phyloP scores from a whole-genome alignment of 2,113 vertebrate species.

The Scartelaos histophorus region DNA sequence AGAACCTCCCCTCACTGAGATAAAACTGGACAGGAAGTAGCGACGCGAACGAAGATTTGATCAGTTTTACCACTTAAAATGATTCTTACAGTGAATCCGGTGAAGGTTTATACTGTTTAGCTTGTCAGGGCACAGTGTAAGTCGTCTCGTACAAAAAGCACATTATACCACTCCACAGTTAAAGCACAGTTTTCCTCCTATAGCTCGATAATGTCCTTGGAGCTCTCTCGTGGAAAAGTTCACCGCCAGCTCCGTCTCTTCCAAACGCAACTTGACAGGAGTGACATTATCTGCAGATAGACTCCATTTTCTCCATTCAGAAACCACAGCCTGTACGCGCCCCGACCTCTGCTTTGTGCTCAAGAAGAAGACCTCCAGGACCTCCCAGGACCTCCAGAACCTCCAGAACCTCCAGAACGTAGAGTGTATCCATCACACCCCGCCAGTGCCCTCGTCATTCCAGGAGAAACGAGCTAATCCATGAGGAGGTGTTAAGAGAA shows the following conservation, averaged over 20 bases:
- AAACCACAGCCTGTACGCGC: background rate
- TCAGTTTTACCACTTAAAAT: too few relatives aligned
- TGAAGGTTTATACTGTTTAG: background rate
- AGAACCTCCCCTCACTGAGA: too few relatives aligned
- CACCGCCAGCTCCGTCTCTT: background rate
- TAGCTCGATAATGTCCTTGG: background rate
- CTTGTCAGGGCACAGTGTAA: background rate
- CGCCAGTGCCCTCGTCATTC: slow-evolving; percentile 8
- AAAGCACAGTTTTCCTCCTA: background rate
- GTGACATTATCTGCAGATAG: background rate
- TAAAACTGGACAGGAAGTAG: too few relatives aligned
- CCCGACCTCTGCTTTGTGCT: background rate
- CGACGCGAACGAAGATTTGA: background rate
- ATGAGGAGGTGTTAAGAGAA: slow-evolving; percentile 11
- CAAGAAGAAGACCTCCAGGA: background rate
- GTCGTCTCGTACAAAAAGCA: background rate
- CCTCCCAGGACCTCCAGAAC: background rate
- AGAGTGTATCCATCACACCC: slow-evolving; percentile 10
- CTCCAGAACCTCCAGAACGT: background rate
- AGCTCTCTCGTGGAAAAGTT: background rate
- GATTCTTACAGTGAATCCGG: background rate
- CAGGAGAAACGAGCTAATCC: slow-evolving; percentile 11
- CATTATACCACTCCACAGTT: background rate
- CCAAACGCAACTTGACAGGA: background rate
- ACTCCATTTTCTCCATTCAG: background rate